Base-by-base conservation (phyloP, 2,797 vertebrate species). In the Sebastes matsubarae region DNA sequence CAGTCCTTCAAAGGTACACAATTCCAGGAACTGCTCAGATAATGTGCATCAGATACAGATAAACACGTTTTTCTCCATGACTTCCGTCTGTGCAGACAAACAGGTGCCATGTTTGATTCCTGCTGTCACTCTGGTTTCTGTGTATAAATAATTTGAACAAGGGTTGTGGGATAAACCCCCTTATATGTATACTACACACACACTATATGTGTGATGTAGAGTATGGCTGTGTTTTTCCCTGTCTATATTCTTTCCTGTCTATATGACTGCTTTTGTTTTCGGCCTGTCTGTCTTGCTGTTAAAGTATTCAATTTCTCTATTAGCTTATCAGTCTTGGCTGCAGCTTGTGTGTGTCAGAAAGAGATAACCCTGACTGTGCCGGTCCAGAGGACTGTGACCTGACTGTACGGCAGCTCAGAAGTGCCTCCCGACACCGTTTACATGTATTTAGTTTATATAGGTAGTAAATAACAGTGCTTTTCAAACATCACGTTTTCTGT, bases 401-500 rank as follows among this genome's bases (percentile, higher is more conserved):
- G 61, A 54, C 11, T 2, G 22, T 6, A 1, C 24, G 34, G 24
- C 32, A n/a, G 8, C 46, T 71, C 13, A 29, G 34, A 61, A 58
- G 71, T 22, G 34, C 22, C 54, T 46, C 27, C 10, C 27, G 34
- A 16, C 36, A 50, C 58, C 12, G 7, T 38, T 60, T 11, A 4
- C 22, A 8, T 25, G 22, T 14, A 24, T 70, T 57, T 8, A 20
- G n/a, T n/a, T 58, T 25, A 29, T 25, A 29, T 12, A 3, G 16
- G 6, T 4, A 13, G 24, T 30, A 54, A 36, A 50, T 29, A 20
- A 11, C 6, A 30, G 2, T 12, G n/a, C 18, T 52, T 32, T 36
- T 75, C 22, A 52, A 61, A 83, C 59, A 69, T 65, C 57, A 50
- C 4, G 2, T 36, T 85, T 70, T 85, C 72, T 70, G 25, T 81